Base-by-base conservation (phyloP, 1,140 invertebrate genomes). In the Plutomurus gul region DNA sequence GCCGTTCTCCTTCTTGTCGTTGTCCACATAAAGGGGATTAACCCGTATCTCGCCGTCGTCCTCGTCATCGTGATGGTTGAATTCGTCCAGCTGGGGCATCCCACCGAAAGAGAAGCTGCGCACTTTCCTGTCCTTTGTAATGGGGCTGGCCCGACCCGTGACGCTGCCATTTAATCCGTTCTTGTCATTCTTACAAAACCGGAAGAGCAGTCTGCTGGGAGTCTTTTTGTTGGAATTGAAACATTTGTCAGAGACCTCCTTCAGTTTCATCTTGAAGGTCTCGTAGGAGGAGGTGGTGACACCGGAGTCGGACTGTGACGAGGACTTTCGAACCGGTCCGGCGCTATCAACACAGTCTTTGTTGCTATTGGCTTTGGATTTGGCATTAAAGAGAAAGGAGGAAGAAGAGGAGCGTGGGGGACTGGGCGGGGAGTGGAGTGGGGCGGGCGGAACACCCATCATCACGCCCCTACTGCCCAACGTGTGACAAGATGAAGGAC, bases 21-120 rank as follows among this genome's bases (percentile, higher is more conserved):
- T 81, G 72, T 90, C 89, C 77, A 89, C 87, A 82, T 88, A 90
- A 11, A 91, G 86, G n/a, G 89, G 88, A 84, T 87, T 88, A 1
- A 84, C 82, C 1, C 82, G 56, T 5, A 83, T 76, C 76, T 90
- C 82, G 5, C 51, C 49, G 22, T 79, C 30, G 37, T 51, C 36
- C 8, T 72, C 56, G 27, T 43, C 76, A 30, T 77, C 70, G 77
- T 89, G 89, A 81, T 89, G 91, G 80, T 91, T 89, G 70, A 93
- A 89, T 84, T 93, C 92, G 76, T 92, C 91, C 70, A 93, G 86
- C 1, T 91, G 91, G 0, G 92, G 92, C 46, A 93, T 84, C 4
- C 92, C 90, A 1, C 92, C 92, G 80, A 93, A 93, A 0, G 92
- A 93, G 84, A 93, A 93, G 84, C 92, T 93, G 13, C 92, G 87